A percentile compares a stretch with the other conserved stretches of the same genome.
These are phyloP conservation scores for Hydrophis major DNA, from an alignment of 2,797 vertebrate species.

Conservation along the genomic window DNA sequence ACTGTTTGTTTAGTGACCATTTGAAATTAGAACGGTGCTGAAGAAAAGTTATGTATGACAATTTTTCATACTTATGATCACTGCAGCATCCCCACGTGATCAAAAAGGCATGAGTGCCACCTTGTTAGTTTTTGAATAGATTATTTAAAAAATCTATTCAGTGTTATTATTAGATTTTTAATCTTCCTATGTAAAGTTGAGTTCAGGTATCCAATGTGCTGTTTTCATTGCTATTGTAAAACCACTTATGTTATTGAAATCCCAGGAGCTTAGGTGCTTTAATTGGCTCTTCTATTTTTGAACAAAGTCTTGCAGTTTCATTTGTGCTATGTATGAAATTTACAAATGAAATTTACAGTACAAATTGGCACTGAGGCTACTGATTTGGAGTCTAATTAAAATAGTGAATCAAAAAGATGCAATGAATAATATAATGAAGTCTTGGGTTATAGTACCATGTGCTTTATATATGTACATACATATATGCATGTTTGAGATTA, in stretches of 20 bases:
- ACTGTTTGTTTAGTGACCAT: neutral
- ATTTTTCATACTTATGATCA: too few relatives aligned
- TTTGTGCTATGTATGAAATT: conserved; percentile 23
- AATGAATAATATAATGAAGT: neutral
- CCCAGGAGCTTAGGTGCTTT: neutral
- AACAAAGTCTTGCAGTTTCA: conserved; percentile 13
- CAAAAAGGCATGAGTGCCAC: neutral
- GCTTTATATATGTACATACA: neutral
- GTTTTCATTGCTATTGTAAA: conserved; percentile 10
- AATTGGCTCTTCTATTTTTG: conserved; percentile 10
- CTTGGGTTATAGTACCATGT: conserved; percentile 19
- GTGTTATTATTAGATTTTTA: neutral
- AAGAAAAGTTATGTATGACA: neutral
- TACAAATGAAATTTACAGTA: conserved; percentile 31
- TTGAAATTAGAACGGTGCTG: neutral
- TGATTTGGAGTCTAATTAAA: neutral
- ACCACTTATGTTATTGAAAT: neutral
- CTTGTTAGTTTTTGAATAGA: neutral
- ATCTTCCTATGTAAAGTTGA: neutral
- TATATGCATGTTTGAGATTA: neutral
- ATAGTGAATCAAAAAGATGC: neutral
- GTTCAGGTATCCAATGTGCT: neutral
- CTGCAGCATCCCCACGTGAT: neutral
- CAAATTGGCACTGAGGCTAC: conserved; percentile 11
- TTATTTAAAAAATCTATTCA: neutral